Base-by-base conservation (phyloP, 1,140 invertebrate species). In the Drosophila nigromelanica region DNA sequence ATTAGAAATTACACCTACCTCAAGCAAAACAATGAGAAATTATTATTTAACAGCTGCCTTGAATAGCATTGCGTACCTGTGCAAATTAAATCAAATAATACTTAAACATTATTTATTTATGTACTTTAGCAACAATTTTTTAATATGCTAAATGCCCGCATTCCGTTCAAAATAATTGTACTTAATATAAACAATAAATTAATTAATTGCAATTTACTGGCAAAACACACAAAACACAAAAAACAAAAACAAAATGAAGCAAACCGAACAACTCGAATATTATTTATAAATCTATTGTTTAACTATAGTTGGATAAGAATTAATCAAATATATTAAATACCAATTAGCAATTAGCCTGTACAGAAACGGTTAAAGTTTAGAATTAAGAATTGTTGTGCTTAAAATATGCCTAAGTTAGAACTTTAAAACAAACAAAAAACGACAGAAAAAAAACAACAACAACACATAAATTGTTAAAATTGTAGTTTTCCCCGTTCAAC, bases 51-150 rank as follows among this genome's bases (percentile, higher is more conserved):
- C 54, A 74, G 63, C 70, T 74, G 63, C 75, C 59, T 74, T 58
- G 58, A 72, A 59, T 47, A 89, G 54, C 54, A 81, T 87, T 87
- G 82, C 82, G 82, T 86, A 86, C 82, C 82, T 86, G 82, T 86
- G 82, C 82, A 86, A 87, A 52, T n/a, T 54, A 76, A 69, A 83
- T 76, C 75, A 86, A 86, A 79, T 78, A 73, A 59, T 64, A 62
- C 48, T 64, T 67, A 59, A 59, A 64, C 37, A 37, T 37, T 67
- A 72, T 51, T 67, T 72, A 66, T 72, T 56, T 72, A 51, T 52
- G 10, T 47, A 47, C 7, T 35, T 48, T 35, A 60, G 30, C 43
- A 21, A 48, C 42, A 47, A 51, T 42, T 42, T 24, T 52, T 14
- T 7, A 56, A 73, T 54, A 62, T 66, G 18, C 21, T 67, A 58